Percentiles rank a stretch among this genome's conserved stretches.
Evolutionary conservation across 2,113 vertebrate genomes (phyloP).

Genomic region (Anoura caudifer): DNA sequence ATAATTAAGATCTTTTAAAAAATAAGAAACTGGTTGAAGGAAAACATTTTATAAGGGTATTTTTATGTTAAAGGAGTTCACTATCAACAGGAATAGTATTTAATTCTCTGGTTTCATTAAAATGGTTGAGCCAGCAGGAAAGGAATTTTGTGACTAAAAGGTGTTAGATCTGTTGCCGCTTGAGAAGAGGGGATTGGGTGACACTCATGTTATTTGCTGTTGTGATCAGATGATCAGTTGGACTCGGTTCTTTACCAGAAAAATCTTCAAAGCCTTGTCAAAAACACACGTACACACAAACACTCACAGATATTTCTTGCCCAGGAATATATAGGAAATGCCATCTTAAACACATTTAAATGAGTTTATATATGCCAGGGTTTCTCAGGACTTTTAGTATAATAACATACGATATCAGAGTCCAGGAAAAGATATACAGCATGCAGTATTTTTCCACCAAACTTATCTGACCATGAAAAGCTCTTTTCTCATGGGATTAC

Average conservation of each 20-base stretch:
- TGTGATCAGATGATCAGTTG: neutral
- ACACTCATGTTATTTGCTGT: neutral
- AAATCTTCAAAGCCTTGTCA: neutral
- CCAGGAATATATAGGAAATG: neutral
- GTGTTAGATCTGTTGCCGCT: neutral
- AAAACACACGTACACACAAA: neutral
- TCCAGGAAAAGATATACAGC: neutral
- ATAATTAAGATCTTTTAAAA: neutral
- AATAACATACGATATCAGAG: neutral
- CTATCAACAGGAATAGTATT: neutral
- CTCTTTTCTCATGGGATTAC: neutral
- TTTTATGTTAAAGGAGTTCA: neutral
- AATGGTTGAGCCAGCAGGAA: neutral
- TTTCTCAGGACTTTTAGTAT: neutral
- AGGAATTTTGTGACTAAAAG: neutral
- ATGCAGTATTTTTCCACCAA: neutral
- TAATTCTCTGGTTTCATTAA: constrained; percentile 1
- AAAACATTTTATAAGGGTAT: neutral
- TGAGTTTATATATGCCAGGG: neutral
- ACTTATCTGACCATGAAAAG: neutral
- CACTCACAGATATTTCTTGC: neutral
- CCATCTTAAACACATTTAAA: neutral
- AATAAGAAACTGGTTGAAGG: neutral
- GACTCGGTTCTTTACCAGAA: neutral
- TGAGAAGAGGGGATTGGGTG: neutral